phyloP scores from a whole-genome alignment of 2,888 invertebrate species.

The Sericinus montela region DNA sequence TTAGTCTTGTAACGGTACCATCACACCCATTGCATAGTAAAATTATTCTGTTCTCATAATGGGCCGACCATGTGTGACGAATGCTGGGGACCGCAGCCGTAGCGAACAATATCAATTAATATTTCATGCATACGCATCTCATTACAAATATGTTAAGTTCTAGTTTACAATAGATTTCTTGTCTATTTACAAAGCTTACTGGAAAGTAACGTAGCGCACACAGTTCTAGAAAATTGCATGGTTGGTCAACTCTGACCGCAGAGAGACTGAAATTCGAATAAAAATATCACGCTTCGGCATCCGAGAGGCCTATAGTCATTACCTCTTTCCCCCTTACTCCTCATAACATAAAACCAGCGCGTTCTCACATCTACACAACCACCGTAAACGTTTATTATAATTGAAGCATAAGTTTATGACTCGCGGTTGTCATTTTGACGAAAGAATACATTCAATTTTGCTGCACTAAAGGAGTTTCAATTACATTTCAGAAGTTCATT shows the following conservation, averaged over 20 bases:
- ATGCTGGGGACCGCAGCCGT: constrained; percentile 28
- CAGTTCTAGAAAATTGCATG: not conserved
- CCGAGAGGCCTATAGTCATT: constrained; percentile 42
- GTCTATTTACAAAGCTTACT: not conserved
- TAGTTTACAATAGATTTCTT: constrained; percentile 24
- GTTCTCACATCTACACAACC: constrained; percentile 61
- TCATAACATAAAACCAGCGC: constrained; percentile 57
- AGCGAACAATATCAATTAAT: constrained; percentile 28
- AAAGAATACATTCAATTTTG: constrained; percentile 52
- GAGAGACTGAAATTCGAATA: constrained; percentile 33
- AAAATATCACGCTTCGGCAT: constrained; percentile 56
- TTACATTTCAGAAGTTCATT: too few species aligned
- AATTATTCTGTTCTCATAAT: constrained; percentile 40
- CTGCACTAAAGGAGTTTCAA: not conserved
- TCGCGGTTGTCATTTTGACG: constrained; percentile 56
- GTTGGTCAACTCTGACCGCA: constrained; percentile 6
- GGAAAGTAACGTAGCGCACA: constrained; percentile 6
- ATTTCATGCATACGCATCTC: constrained; percentile 30
- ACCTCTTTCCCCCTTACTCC: constrained; percentile 21
- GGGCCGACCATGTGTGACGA: constrained; percentile 41
- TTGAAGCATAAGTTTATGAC: constrained; percentile 69
- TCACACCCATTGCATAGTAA: constrained; percentile 35
- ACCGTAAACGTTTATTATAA: constrained; percentile 70
- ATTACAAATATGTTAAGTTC: constrained; percentile 25
- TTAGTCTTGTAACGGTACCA: constrained; percentile 33